Evolutionary conservation across 2,797 vertebrate species (phyloP).

Genomic region (Sibirionetta formosa): DNA sequence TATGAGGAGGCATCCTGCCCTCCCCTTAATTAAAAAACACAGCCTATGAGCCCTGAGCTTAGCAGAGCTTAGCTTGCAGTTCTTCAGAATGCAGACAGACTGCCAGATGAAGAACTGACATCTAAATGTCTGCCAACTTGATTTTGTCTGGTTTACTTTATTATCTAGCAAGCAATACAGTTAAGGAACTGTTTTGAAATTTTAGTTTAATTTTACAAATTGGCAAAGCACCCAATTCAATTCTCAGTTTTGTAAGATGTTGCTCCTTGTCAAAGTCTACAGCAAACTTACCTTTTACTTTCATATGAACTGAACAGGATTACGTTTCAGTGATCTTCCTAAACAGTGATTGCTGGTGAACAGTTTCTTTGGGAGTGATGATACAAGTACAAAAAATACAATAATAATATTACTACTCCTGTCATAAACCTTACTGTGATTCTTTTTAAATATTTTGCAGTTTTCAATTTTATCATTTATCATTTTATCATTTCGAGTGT

Average conservation of each 20-base stretch:
- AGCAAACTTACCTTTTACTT: not conserved
- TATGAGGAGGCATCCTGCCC: slow-evolving; percentile 45
- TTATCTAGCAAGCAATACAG: not conserved
- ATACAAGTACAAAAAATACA: not conserved
- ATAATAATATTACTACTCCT: not conserved
- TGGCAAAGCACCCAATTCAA: not conserved
- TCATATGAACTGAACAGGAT: not conserved
- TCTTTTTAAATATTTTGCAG: not conserved
- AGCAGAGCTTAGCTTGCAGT: slow-evolving; percentile 52
- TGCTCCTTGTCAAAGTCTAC: not conserved
- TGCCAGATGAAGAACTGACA: slow-evolving; percentile 48
- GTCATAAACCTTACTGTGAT: not conserved
- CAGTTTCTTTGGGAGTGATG: not conserved
- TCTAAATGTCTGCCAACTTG: slow-evolving; percentile 20
- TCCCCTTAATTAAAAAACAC: slow-evolving; percentile 64
- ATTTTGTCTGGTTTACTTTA: slow-evolving; percentile 55
- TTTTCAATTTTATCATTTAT: not conserved
- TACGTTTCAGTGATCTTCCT: not conserved
- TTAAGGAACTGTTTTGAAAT: not conserved
- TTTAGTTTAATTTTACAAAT: slow-evolving; percentile 28
- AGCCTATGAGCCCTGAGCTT: slow-evolving; percentile 31
- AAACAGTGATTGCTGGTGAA: not conserved
- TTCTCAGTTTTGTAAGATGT: not conserved
- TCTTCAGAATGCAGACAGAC: slow-evolving; percentile 21
- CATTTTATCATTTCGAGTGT: not conserved